These are phyloP conservation scores for Setophaga coronata DNA, from an alignment of 2,113 vertebrate species.

Conservation along the genomic window DNA sequence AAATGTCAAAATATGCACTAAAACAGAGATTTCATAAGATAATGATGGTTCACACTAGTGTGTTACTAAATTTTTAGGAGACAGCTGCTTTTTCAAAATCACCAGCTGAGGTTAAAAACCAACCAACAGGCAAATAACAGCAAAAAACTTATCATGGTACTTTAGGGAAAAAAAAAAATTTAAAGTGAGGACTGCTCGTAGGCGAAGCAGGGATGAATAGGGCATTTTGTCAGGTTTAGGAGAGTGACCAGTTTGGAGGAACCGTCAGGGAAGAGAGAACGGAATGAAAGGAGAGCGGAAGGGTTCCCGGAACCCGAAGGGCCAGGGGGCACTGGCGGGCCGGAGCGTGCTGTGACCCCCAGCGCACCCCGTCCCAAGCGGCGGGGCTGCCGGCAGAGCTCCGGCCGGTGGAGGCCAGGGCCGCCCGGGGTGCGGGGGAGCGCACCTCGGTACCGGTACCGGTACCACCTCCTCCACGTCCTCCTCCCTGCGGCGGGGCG, in stretches of 20 bases:
- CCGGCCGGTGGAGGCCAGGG: background rate
- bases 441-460: background rate
- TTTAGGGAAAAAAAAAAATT: accelerated
- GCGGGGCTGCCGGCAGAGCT: background rate
- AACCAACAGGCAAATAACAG: no score
- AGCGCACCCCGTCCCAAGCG: accelerated
- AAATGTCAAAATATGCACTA: background rate
- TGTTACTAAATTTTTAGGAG: background rate
- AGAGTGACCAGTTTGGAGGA: background rate
- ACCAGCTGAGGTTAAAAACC: background rate
- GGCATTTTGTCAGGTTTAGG: background rate
- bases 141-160: background rate
- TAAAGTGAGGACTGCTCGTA: background rate
- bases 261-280: background rate
- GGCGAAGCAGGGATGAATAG: background rate
- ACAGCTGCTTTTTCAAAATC: background rate
- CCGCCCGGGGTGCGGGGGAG: background rate
- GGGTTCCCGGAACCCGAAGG: background rate
- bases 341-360: background rate
- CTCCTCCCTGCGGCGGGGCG: background rate
- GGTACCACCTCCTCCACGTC: background rate
- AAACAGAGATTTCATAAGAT: background rate
- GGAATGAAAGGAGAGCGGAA: no score
- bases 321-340: background rate
- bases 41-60: background rate